Evolutionary conservation across 2,888 invertebrate species (phyloP).

Genomic region (Serrognathus titanus): DNA sequence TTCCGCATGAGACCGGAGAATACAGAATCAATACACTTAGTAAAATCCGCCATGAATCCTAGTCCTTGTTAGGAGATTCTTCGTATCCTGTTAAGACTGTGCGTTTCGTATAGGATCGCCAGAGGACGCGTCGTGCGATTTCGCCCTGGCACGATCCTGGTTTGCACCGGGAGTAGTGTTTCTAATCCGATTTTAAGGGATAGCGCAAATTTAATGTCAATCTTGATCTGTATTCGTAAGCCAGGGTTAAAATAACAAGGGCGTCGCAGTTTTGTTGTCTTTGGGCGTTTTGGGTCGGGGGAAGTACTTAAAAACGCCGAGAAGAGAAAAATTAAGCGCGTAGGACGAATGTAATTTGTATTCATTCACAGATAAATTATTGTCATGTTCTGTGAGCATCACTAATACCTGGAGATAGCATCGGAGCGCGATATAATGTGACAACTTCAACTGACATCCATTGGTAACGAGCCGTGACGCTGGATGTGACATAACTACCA

Average conservation of each 20-base stretch:
- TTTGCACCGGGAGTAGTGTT: constrained; percentile 11
- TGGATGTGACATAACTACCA: constrained; percentile 30
- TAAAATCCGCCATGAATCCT: constrained; percentile 31
- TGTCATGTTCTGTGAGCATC: constrained; percentile 5
- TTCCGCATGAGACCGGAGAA: neutral
- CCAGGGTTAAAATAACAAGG: constrained; percentile 38
- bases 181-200: constrained; percentile 24
- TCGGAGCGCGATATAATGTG: constrained; percentile 25
- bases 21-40: constrained; percentile 34
- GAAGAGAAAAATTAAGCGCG: no score
- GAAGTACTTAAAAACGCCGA: no score
- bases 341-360: no score
- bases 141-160: constrained; percentile 5
- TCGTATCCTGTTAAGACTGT: neutral
- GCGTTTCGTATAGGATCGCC: constrained; percentile 3
- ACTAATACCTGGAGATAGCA: constrained; percentile 2
- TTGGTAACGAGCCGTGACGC: constrained; percentile 36
- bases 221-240: constrained; percentile 34
- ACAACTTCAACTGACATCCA: constrained; percentile 32
- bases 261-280: constrained; percentile 9
- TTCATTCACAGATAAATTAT: neutral
- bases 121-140: neutral
- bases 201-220: constrained; percentile 39
- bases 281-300: neutral
- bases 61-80: constrained; percentile 34